A percentile compares a stretch with the other conserved stretches of the same genome.
Evolutionary conservation across 2,113 vertebrate species (phyloP).

Genomic region (Xyrauchen texanus): DNA sequence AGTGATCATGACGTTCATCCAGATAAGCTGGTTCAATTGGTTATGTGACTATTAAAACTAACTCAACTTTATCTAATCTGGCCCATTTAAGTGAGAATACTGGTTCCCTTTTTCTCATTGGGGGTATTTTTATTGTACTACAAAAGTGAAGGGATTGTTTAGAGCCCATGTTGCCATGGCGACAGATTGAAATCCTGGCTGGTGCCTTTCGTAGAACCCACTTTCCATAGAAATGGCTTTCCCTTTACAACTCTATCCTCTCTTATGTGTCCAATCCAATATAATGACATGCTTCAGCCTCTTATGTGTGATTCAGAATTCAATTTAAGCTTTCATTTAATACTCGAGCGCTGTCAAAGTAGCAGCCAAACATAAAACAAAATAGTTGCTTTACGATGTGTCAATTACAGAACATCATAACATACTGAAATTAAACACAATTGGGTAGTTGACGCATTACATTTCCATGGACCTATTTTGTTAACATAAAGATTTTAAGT

Average conservation of each 20-base stretch:
- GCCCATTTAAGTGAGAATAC: constrained; percentile 42
- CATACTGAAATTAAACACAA: no score
- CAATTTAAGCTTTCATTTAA: not conserved
- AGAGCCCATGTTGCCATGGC: constrained; percentile 42
- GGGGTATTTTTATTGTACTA: constrained; percentile 29
- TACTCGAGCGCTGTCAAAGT: not conserved
- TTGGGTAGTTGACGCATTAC: no score
- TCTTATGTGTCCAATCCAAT: constrained; percentile 4
- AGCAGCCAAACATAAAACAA: not conserved
- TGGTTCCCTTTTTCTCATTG: constrained; percentile 45
- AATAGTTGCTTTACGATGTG: no score
- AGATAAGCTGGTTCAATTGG: constrained; percentile 60
- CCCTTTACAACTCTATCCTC: not conserved
- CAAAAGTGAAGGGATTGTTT: constrained; percentile 46
- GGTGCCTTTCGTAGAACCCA: constrained; percentile 23
- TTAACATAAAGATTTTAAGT: no score
- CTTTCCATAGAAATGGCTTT: constrained; percentile 19
- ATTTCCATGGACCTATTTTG: no score
- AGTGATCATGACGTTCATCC: constrained; percentile 60
- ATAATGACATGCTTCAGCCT: not conserved
- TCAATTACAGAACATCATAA: no score
- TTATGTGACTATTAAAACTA: constrained; percentile 55
- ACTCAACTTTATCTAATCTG: constrained; percentile 53
- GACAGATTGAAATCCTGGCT: constrained; percentile 40
- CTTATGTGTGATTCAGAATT: not conserved